These are phyloP conservation scores for Acinonyx jubatus DNA, from an alignment of 2,113 vertebrate species.

Conservation along the genomic window DNA sequence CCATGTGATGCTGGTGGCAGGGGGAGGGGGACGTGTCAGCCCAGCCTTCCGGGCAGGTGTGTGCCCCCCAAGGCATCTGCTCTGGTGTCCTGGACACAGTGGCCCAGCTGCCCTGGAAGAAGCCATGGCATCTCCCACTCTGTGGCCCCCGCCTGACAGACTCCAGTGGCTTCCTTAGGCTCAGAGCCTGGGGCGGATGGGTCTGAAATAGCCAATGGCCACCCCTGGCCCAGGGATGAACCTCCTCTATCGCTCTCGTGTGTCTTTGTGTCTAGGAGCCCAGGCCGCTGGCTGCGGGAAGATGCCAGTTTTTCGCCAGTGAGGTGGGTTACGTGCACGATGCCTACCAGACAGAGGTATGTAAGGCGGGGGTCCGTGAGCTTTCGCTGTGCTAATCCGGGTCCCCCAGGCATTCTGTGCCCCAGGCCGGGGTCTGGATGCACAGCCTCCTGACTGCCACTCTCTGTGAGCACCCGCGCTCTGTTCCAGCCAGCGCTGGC, in stretches of 20 bases:
- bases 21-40: background rate
- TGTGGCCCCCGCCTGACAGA: no score
- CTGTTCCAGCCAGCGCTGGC: no score
- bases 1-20: accelerated
- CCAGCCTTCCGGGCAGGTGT: background rate
- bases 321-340: slow-evolving; percentile 89
- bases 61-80: no score
- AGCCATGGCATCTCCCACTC: background rate
- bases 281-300: slow-evolving; percentile 88
- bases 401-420: background rate
- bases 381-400: background rate
- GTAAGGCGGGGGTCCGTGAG: accelerated
- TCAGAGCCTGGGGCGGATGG: background rate
- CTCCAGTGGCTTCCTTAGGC: accelerated
- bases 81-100: background rate
- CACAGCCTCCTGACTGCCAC: no score
- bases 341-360: slow-evolving; percentile 93
- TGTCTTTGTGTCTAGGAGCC: slow-evolving; percentile 87
- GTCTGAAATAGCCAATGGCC: background rate
- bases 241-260: accelerated
- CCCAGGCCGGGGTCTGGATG: background rate
- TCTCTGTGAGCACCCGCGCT: no score
- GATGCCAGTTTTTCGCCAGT: slow-evolving; percentile 92
- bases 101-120: no score
- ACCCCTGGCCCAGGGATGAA: background rate